Conservation (phyloP, 2,888 invertebrate genomes). For the Aspidapion aeneum region DNA sequence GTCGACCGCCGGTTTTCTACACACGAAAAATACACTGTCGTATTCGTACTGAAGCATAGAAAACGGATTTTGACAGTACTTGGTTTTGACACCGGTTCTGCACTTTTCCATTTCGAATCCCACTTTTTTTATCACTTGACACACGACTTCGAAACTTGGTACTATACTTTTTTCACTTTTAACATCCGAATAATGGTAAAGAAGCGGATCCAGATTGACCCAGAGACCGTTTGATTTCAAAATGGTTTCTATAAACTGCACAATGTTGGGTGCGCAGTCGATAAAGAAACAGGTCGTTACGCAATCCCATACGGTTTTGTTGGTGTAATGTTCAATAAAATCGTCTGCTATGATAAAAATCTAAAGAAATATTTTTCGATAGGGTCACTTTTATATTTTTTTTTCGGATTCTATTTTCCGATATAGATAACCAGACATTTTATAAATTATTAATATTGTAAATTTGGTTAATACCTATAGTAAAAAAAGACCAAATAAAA, state of each 20-base stretch:
- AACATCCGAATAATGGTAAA: conserved; percentile 89
- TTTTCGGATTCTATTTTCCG: too few relatives aligned
- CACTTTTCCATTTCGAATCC: conserved; percentile 85
- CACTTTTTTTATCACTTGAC: conserved; percentile 74
- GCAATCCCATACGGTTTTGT: conserved; percentile 77
- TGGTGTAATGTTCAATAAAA: conserved; percentile 84
- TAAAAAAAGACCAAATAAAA: not conserved
- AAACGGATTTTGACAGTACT: conserved; percentile 87
- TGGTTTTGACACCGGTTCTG: conserved; percentile 72
- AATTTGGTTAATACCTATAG: not conserved
- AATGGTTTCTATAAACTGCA: conserved; percentile 92
- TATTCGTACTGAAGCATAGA: conserved; percentile 94
- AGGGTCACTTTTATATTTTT: too few relatives aligned
- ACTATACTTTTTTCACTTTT: conserved; percentile 87
- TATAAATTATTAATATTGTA: not conserved
- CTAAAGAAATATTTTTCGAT: too few relatives aligned
- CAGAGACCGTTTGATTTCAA: conserved; percentile 86
- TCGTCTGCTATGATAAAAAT: conserved; percentile 98
- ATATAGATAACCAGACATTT: too few relatives aligned
- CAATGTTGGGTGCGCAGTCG: conserved; percentile 96
- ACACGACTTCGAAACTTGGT: conserved; percentile 69
- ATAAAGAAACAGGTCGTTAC: conserved; percentile 98
- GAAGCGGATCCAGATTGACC: conserved; percentile 88
- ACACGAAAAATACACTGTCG: conserved; percentile 89
- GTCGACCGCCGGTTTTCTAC: conserved; percentile 64